A percentile compares a stretch with the other conserved stretches of the same genome.
Evolutionary conservation across 2,797 vertebrate genomes (phyloP).

Genomic region (Halcyon smyrnensis): DNA sequence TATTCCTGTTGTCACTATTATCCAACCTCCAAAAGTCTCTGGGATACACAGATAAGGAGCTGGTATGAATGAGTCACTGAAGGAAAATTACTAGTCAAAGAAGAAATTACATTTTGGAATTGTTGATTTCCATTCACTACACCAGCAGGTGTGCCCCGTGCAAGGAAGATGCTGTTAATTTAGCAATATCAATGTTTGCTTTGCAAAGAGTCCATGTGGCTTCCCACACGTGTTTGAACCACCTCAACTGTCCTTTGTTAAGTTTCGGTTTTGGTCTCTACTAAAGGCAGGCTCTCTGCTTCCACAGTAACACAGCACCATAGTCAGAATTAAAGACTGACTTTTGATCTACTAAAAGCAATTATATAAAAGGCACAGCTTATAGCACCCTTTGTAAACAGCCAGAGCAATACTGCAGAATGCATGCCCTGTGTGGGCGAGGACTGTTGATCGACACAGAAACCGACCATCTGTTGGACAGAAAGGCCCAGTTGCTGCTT

Average conservation of each 20-base stretch:
- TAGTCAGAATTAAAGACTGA: constrained; percentile 57
- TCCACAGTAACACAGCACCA: background rate
- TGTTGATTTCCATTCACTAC: background rate
- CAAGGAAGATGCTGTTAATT: background rate
- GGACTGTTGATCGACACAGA: background rate
- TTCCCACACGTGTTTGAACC: background rate
- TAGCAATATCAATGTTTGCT: background rate
- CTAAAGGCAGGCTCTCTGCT: constrained; percentile 15
- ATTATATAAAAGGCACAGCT: background rate
- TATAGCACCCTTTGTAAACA: background rate
- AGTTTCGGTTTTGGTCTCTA: constrained; percentile 1
- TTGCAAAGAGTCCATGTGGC: background rate
- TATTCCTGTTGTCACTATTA: background rate
- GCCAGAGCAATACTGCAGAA: background rate
- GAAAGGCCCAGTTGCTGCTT: background rate
- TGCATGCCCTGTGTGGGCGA: background rate
- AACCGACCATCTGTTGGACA: background rate
- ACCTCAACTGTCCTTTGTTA: background rate
- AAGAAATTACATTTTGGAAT: background rate
- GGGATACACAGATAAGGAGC: background rate
- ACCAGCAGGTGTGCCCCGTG: background rate
- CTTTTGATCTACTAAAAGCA: constrained; percentile 43
- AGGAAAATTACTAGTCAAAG: background rate
- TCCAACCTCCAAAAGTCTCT: background rate
- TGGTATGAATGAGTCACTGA: background rate